Percentiles rank a stretch among this genome's conserved stretches.
These are phyloP conservation scores for Puntigrus tetrazona DNA, from an alignment of 2,113 vertebrate genomes.

Conservation along the genomic window DNA sequence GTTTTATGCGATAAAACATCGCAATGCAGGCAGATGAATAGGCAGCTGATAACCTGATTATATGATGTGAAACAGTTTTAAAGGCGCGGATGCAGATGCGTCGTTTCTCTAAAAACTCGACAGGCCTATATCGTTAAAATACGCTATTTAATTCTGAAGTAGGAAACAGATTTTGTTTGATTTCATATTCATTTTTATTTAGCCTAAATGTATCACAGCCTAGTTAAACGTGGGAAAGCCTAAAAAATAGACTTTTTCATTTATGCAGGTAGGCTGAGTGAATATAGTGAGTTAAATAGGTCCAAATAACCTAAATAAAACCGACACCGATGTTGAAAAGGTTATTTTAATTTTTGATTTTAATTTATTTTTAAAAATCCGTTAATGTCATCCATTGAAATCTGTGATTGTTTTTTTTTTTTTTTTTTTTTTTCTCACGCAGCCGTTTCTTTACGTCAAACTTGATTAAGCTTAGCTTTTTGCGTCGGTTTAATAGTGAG, in stretches of 20 bases:
- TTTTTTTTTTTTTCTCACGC: not conserved
- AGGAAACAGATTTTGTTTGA: not conserved
- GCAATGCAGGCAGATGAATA: not conserved
- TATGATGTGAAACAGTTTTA: not conserved
- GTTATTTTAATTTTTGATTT: too few species aligned
- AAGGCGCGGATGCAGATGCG: not conserved
- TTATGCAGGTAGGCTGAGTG: not conserved
- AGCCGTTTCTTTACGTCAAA: not conserved
- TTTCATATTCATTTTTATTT: not conserved
- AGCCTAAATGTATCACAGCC: not conserved
- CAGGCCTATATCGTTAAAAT: not conserved
- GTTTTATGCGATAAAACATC: not conserved
- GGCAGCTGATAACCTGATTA: not conserved
- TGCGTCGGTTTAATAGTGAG: not conserved
- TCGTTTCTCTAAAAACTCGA: not conserved
- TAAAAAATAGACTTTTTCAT: not conserved
- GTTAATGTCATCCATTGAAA: not conserved
- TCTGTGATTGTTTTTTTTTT: too few species aligned
- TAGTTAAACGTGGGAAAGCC: not conserved
- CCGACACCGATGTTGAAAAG: not conserved
- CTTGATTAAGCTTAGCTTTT: not conserved
- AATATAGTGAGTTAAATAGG: not conserved
- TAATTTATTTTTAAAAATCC: too few species aligned
- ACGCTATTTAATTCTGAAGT: not conserved
- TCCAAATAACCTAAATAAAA: not conserved